Percentiles rank a stretch among this genome's conserved stretches.
phyloP scores from a whole-genome alignment of 2,888 invertebrate genomes.

The Campoplex nolae region DNA sequence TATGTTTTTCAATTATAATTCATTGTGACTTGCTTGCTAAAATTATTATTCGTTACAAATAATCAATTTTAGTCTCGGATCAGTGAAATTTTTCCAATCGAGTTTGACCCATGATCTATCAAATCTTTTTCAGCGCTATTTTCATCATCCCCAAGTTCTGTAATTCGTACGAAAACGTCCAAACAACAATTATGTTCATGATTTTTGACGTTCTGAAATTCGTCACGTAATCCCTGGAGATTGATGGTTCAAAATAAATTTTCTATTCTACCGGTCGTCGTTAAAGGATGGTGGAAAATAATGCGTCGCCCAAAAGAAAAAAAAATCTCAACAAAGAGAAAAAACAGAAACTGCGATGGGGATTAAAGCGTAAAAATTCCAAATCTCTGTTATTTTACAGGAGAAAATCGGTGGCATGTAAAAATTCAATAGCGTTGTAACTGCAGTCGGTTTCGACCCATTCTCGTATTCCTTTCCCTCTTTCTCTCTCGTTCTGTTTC shows the following conservation, averaged over 20 bases:
- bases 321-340: background rate
- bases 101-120: background rate
- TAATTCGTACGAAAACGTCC: no score
- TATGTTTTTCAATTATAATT: background rate
- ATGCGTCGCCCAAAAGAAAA: background rate
- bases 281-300: slow-evolving; percentile 11
- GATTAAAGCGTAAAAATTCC: slow-evolving; percentile 23
- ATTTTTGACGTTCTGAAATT: background rate
- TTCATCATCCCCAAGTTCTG: background rate
- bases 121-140: background rate
- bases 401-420: slow-evolving; percentile 30
- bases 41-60: background rate
- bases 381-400: slow-evolving; percentile 28
- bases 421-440: slow-evolving; percentile 37
- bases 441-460: slow-evolving; percentile 11
- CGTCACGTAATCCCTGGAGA: slow-evolving; percentile 6
- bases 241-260: slow-evolving; percentile 34
- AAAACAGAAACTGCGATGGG: slow-evolving; percentile 16
- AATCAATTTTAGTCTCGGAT: background rate
- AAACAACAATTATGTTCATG: background rate
- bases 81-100: background rate
- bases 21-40: background rate
- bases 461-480: background rate
- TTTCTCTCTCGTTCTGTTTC: slow-evolving; percentile 1
- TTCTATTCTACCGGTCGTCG: background rate